Evolutionary conservation across 2,797 vertebrate species (phyloP).

Genomic region (Orientallactaga sibirica): DNA sequence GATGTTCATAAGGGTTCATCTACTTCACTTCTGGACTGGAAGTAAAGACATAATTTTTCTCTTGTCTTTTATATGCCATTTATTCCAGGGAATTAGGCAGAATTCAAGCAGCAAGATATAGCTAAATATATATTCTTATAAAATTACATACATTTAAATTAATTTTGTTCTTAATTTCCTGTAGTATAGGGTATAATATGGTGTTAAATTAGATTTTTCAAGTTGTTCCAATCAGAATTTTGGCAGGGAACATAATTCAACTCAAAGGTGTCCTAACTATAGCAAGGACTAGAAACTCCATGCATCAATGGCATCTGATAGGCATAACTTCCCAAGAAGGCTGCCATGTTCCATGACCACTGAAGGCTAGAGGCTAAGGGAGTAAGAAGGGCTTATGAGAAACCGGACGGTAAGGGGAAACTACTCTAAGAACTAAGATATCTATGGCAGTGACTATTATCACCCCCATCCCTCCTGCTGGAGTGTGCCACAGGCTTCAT

Average conservation of each 20-base stretch:
- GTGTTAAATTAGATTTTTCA: not conserved
- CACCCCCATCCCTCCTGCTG: not conserved
- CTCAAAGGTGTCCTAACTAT: not conserved
- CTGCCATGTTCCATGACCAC: not conserved
- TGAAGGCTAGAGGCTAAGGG: fast-evolving
- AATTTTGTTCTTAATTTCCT: conserved; percentile 45
- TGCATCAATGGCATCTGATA: not conserved
- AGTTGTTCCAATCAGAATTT: not conserved
- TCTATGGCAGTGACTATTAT: not conserved
- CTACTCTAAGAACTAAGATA: not conserved
- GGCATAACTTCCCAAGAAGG: not conserved
- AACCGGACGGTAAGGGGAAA: not conserved
- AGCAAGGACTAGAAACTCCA: not conserved
- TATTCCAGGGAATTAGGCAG: not conserved
- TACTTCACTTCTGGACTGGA: conserved; percentile 11
- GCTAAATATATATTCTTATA: conserved; percentile 20
- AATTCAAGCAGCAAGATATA: conserved; percentile 37
- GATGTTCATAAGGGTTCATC: conserved; percentile 19
- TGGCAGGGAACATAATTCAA: not conserved
- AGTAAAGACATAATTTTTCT: conserved; percentile 27
- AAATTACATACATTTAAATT: conserved; percentile 30
- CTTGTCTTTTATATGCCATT: conserved; percentile 24
- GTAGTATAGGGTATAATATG: not conserved
- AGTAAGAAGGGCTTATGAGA: fast-evolving
- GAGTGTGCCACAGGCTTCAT: not conserved